Conservation (phyloP, 2,113 vertebrate species). For the Agapornis roseicollis region DNA sequence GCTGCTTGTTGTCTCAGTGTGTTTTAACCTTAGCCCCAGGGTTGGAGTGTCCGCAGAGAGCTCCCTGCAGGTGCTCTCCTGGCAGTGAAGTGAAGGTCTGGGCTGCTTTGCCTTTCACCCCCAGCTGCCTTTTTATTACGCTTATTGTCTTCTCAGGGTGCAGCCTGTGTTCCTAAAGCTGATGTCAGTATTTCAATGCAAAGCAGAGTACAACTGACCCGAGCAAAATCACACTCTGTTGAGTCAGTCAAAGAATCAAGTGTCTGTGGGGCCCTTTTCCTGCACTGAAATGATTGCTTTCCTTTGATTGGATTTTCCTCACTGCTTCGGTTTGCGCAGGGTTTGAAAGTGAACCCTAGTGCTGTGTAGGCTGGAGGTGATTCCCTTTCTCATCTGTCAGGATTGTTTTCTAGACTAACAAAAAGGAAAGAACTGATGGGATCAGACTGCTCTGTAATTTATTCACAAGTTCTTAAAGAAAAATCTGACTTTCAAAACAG, state of each 20-base stretch:
- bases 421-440: background rate
- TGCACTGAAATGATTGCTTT: background rate
- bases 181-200: background rate
- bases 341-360: background rate
- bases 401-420: background rate
- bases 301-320: background rate
- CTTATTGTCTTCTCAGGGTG: background rate
- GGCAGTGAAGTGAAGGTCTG: background rate
- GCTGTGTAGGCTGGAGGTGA: background rate
- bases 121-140: background rate
- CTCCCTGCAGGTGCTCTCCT: background rate
- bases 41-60: background rate
- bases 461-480: background rate
- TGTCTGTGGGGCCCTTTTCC: background rate
- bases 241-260: background rate
- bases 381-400: background rate
- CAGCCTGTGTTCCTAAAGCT: background rate
- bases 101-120: background rate
- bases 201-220: background rate
- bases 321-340: background rate
- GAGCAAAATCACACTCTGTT: background rate
- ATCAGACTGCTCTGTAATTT: background rate
- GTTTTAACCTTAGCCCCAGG: background rate
- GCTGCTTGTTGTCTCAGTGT: background rate
- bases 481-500: background rate